phyloP scores from a whole-genome alignment of 2,113 vertebrate genomes.

The Oenanthe melanoleuca region DNA sequence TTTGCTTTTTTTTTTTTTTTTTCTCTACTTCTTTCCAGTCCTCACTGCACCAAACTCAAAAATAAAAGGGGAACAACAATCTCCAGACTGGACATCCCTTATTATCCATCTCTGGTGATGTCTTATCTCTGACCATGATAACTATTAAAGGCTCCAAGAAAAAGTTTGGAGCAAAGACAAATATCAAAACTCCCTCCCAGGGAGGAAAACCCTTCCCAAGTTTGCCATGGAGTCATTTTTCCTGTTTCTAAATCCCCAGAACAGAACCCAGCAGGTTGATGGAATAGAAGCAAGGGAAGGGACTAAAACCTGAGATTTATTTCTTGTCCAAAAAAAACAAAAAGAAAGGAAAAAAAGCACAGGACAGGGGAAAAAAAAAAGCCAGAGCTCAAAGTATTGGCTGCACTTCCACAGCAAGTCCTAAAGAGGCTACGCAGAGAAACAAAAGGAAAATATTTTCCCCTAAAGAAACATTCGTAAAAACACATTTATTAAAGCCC shows the following conservation, averaged over 20 bases:
- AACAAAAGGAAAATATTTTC: conserved; percentile 57
- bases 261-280: not conserved
- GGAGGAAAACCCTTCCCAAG: not conserved
- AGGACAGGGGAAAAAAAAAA: not conserved
- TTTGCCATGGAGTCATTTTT: not conserved
- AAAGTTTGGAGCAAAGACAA: not conserved
- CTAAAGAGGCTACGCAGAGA: conserved; percentile 36
- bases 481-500: conserved; percentile 43
- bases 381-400: conserved; percentile 6
- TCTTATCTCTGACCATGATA: not conserved
- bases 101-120: not conserved
- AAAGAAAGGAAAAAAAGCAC: not conserved
- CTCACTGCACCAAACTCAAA: not conserved
- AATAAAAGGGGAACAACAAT: not conserved
- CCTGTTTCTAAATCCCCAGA: not conserved
- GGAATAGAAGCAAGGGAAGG: conserved; percentile 47
- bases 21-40: not conserved
- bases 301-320: conserved; percentile 33
- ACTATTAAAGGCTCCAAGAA: not conserved
- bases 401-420: conserved; percentile 19
- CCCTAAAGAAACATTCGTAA: conserved; percentile 44
- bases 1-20: not conserved
- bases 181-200: not conserved
- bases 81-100: not conserved
- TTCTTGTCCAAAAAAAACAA: not conserved